A percentile compares a stretch with the other conserved stretches of the same genome.
Evolutionary conservation across 2,797 vertebrate species (phyloP).

Genomic region (Psittacula derbiana): DNA sequence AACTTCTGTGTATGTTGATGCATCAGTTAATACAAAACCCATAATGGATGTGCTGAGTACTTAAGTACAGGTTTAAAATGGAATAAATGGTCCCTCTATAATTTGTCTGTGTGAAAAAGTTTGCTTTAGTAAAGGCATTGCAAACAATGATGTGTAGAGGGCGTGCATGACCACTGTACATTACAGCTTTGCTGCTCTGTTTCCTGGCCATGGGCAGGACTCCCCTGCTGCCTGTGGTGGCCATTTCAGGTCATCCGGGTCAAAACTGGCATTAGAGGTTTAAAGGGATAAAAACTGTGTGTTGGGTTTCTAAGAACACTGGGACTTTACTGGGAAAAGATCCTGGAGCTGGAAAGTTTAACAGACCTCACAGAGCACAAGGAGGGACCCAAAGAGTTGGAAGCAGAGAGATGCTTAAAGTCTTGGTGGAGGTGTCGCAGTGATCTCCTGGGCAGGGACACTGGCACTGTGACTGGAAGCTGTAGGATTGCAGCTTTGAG

Average conservation of each 20-base stretch:
- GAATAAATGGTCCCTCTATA: neutral
- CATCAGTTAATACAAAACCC: neutral
- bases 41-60: neutral
- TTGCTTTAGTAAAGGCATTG: neutral
- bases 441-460: neutral
- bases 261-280: neutral
- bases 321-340: neutral
- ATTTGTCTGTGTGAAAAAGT: neutral
- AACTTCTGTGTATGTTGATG: neutral
- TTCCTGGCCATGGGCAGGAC: fast-evolving
- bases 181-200: neutral
- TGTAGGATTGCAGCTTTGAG: neutral
- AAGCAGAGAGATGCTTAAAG: neutral
- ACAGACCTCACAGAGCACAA: neutral
- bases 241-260: fast-evolving
- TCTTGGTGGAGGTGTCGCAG: neutral
- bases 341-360: neutral
- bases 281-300: neutral
- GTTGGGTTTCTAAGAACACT: neutral
- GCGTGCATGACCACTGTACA: neutral
- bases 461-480: neutral
- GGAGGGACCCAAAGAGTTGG: neutral
- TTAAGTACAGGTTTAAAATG: neutral
- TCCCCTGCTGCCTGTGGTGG: neutral
- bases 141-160: neutral